phyloP scores from a whole-genome alignment of 2,113 vertebrate species.

The Python bivittatus region DNA sequence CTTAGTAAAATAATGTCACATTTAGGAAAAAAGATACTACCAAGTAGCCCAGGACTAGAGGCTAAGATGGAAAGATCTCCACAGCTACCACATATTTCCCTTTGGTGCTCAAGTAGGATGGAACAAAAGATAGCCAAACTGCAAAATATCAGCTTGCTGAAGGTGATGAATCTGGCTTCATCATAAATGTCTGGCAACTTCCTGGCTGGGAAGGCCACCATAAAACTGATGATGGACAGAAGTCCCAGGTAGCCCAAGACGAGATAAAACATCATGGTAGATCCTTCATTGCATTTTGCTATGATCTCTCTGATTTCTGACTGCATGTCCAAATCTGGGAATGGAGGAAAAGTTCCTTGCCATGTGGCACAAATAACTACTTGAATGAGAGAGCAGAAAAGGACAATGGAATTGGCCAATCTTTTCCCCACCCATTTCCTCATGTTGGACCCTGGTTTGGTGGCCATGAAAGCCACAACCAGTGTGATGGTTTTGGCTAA shows the following conservation, averaged over 20 bases:
- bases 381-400: not conserved
- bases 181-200: not conserved
- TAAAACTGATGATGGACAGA: not conserved
- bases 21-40: not conserved
- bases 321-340: not conserved
- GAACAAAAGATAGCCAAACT: not conserved
- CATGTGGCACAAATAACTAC: not conserved
- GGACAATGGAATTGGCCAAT: not conserved
- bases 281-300: not conserved
- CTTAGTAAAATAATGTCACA: not conserved
- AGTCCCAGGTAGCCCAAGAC: not conserved
- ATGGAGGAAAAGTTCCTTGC: not conserved
- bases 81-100: not conserved
- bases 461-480: not conserved
- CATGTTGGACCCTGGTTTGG: not conserved
- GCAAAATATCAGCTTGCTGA: not conserved
- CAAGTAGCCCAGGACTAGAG: not conserved
- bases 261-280: not conserved
- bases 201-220: not conserved
- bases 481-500: not conserved
- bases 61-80: constrained; percentile 1
- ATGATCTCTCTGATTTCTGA: not conserved
- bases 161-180: not conserved
- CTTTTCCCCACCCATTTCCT: constrained; percentile 1
- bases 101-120: not conserved